Evolutionary conservation across 2,113 vertebrate species (phyloP).

Genomic region (Rhabdomys dilectus): DNA sequence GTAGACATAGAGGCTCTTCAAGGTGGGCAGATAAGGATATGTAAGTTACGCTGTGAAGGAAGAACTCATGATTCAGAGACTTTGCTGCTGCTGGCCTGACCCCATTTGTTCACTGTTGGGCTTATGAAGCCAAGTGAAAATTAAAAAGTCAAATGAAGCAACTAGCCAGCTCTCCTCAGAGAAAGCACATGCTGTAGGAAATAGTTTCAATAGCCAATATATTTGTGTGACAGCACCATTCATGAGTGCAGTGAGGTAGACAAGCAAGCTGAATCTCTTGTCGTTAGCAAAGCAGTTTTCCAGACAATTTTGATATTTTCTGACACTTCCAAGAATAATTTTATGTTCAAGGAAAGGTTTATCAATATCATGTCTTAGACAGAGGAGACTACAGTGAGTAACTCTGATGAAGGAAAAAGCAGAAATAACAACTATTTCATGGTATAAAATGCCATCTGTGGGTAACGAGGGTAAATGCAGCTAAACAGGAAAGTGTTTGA

Average conservation of each 20-base stretch:
- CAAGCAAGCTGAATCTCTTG: conserved; percentile 46
- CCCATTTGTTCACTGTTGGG: conserved; percentile 20
- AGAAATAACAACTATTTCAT: conserved; percentile 48
- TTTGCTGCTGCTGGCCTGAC: not conserved
- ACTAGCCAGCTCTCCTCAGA: conserved; percentile 21
- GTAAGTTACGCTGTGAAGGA: not conserved
- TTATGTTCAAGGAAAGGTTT: conserved; percentile 50
- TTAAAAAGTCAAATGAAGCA: conserved; percentile 13
- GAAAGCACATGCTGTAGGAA: conserved; percentile 47
- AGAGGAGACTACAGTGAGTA: not conserved
- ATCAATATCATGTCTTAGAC: conserved; percentile 37
- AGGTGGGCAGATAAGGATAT: not conserved
- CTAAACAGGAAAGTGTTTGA: not conserved
- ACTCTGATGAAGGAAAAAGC: not conserved
- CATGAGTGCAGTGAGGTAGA: conserved; percentile 46
- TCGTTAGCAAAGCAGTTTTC: conserved; percentile 56
- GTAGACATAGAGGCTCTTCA: not conserved
- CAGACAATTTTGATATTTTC: conserved; percentile 58
- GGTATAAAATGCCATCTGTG: conserved; percentile 23
- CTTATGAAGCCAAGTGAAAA: conserved; percentile 47
- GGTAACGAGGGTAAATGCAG: not conserved
- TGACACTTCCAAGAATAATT: conserved; percentile 56
- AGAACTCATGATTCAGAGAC: not conserved
- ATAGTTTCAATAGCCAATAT: conserved; percentile 55
- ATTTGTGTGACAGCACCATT: conserved; percentile 58